Evolutionary conservation across 2,797 vertebrate genomes (phyloP), one percentile per base, ranked within the genome.

Genomic region (Cryptoprocta ferox): DNA sequence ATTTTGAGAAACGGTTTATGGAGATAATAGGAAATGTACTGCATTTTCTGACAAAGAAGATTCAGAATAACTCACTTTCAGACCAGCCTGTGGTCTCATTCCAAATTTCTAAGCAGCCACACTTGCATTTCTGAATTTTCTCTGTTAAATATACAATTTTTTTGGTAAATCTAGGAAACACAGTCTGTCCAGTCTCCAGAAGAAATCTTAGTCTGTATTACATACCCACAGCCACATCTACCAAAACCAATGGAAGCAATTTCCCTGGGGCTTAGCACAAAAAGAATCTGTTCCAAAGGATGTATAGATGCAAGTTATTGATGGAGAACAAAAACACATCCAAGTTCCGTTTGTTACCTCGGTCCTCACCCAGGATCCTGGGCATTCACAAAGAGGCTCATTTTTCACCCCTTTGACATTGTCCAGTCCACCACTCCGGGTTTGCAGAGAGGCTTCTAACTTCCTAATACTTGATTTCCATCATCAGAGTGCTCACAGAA

Each of bases 91-190:
- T 66, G 63, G 35, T 59, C 71, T 84, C 68, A 76, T 81, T 89
- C 50, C 32, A 94, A 8, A 81, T 89, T 80, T 73, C 65, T 75
- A 39, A 80, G 26, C 11, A 78, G 39, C 16, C 65, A 10, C 15
- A 50, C 8, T 80, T 78, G 39, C 73, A 48, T 95, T 98, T 96
- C 87, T 82, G 39, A 90, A 91, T 96, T 86, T 71, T 14, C 83
- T 6, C 50, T 80, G 8, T 10, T 11, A 88, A 75, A 19, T 30
- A 24, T 3, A 56, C 13, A 50, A 37, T 37, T 26, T 83, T 91
- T 30, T 83, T 35, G 9, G 8, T 91, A 76, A 89, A 78, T 35
- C 53, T 37, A 73, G 13, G 9, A 12, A n/a, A 19, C 5, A 81
- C 32, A 39, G 45, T 91, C 91, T 83, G 39, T 24, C 15, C 3